Conservation (phyloP, 2,888 invertebrate species). For the Dione juno region DNA sequence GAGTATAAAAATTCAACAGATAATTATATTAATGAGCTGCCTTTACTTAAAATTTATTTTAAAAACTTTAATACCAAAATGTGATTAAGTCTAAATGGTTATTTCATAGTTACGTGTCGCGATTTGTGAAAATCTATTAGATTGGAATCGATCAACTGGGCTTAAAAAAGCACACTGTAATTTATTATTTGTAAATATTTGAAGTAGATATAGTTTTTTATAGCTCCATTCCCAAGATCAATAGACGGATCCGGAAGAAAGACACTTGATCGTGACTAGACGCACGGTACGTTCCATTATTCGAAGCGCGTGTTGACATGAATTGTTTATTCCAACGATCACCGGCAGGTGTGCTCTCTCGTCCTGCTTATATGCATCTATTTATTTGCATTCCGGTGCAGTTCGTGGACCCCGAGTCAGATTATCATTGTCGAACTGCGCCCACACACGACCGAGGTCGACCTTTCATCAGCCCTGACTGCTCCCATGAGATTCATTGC, state of each 20-base stretch:
- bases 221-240: conserved; percentile 45
- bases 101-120: neutral
- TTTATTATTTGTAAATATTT: conserved; percentile 44
- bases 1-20: conserved; percentile 14
- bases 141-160: neutral
- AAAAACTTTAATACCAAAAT: conserved; percentile 6
- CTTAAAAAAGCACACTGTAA: conserved; percentile 4
- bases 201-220: conserved; percentile 44
- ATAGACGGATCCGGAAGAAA: conserved; percentile 52
- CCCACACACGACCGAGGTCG: conserved; percentile 64
- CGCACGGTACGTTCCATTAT: conserved; percentile 50
- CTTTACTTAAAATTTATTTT: neutral
- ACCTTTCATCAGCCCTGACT: conserved; percentile 64
- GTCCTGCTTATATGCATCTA: conserved; percentile 76
- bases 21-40: neutral
- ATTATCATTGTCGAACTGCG: conserved; percentile 70
- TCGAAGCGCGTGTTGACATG: conserved; percentile 63
- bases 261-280: conserved; percentile 48
- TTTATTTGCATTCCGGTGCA: conserved; percentile 80
- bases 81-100: neutral
- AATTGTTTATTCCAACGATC: conserved; percentile 77
- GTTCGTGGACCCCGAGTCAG: conserved; percentile 74
- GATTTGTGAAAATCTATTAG: neutral
- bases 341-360: conserved; percentile 75
- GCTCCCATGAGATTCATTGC: conserved; percentile 58